phyloP scores from a whole-genome alignment of 2,113 vertebrate species.

The cattle (Bos taurus) region ARS-UCD2.0 NC_037350.1:33394001-33394500 shows the following conservation, averaged over 20 bases:
- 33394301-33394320: neutral
- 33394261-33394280: neutral
- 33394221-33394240: neutral
- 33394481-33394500: neutral
- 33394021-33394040: neutral
- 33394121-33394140: neutral
- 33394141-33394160: neutral
- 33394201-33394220: neutral
- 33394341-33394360: neutral
- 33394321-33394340: neutral
- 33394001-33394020: neutral
- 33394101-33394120: neutral
- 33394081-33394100: neutral
- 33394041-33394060: neutral
- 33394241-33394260: neutral
- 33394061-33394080: neutral
- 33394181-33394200: neutral
- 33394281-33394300: neutral
- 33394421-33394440: neutral
- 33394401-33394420: neutral
- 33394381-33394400: neutral
- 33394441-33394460: neutral
- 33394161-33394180: accelerated
- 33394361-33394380: neutral
- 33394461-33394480: neutral